These are phyloP conservation scores for Apis cerana DNA, from an alignment of 1,140 invertebrate genomes.

Conservation along the genomic window DNA sequence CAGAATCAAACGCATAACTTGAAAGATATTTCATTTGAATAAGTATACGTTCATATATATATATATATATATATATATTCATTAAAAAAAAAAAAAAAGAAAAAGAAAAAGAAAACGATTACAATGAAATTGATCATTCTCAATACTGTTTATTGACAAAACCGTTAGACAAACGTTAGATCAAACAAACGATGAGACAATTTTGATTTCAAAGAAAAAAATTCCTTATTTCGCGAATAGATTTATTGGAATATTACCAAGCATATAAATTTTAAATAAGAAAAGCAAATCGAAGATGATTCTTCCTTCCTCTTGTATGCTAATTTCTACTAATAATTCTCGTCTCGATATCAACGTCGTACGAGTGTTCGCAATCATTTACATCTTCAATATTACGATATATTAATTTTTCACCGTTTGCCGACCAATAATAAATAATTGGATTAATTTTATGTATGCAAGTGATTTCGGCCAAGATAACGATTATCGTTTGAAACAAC, in stretches of 20 bases:
- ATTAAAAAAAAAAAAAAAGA: not conserved
- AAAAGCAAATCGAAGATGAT: conserved; percentile 20
- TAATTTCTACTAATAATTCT: conserved; percentile 27
- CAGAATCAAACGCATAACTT: not conserved
- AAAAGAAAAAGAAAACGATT: too few relatives aligned
- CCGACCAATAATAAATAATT: not conserved
- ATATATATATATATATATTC: not conserved
- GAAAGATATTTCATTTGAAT: not conserved
- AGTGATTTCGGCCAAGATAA: not conserved
- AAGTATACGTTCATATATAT: not conserved
- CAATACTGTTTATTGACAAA: not conserved
- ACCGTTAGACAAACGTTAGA: not conserved
- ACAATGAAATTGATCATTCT: conserved; percentile 2
- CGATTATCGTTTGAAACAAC: conserved; percentile 10
- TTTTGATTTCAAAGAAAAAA: conserved; percentile 1
- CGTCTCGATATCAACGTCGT: not conserved
- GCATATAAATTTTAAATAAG: conserved; percentile 31
- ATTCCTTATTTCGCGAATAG: conserved; percentile 9
- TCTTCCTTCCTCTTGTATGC: conserved; percentile 28
- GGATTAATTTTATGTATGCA: conserved; percentile 10
- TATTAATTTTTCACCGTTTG: not conserved
- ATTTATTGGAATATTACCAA: conserved; percentile 32
- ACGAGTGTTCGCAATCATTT: conserved; percentile 14
- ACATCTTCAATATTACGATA: conserved; percentile 21
- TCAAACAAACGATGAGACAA: not conserved